Percentiles rank a stretch among this genome's conserved stretches.
phyloP scores from a whole-genome alignment of 2,797 vertebrate species.

The Aplochiton taeniatus region DNA sequence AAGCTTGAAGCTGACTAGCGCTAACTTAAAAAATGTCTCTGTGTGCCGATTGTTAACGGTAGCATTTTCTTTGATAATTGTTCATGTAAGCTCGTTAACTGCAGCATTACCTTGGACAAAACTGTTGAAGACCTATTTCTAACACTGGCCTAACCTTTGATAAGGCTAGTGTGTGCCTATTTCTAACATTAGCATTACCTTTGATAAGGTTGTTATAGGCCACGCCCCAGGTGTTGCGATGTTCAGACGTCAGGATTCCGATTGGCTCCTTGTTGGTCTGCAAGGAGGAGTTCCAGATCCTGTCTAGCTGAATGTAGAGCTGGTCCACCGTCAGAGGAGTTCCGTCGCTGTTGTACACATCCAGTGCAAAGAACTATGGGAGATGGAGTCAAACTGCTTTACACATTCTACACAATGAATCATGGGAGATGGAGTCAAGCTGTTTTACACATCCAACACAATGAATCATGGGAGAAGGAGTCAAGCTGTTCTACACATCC shows the following conservation, averaged over 20 bases:
- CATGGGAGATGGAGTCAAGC: too few relatives aligned
- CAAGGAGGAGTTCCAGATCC: slow-evolving; percentile 85
- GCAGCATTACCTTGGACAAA: too few relatives aligned
- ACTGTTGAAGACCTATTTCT: background rate
- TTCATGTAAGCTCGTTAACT: too few relatives aligned
- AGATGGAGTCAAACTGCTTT: background rate
- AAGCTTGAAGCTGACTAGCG: too few relatives aligned
- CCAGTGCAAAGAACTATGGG: slow-evolving; percentile 90
- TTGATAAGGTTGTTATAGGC: slow-evolving; percentile 86
- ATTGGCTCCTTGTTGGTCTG: slow-evolving; percentile 84
- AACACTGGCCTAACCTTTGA: background rate
- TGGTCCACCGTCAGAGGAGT: slow-evolving; percentile 84
- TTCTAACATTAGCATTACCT: slow-evolving; percentile 69
- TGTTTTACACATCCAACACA: too few relatives aligned
- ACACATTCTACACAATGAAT: background rate
- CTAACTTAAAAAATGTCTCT: too few relatives aligned
- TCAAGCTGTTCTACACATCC: too few relatives aligned
- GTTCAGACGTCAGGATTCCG: slow-evolving; percentile 92
- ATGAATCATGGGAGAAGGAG: too few relatives aligned
- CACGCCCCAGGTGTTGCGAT: slow-evolving; percentile 90
- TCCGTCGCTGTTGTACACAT: slow-evolving; percentile 88
- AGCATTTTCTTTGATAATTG: too few relatives aligned
- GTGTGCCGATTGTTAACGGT: too few relatives aligned
- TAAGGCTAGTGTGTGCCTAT: background rate
- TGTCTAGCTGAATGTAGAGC: slow-evolving; percentile 88